A percentile compares a stretch with the other conserved stretches of the same genome.
Conservation (phyloP, 2,888 invertebrate species). For the Drepanosiphum platanoidis region DNA sequence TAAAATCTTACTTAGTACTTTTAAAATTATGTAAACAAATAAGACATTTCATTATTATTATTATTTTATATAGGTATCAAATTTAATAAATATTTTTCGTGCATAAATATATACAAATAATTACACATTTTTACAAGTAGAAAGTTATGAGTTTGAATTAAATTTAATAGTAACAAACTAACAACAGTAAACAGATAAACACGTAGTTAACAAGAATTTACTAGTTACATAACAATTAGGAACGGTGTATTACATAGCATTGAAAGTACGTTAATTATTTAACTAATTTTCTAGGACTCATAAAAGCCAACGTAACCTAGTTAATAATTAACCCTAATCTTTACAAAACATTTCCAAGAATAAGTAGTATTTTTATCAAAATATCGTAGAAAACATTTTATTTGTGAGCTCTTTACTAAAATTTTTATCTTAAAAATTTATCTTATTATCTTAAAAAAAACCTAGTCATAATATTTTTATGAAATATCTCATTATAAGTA, state of each 20-base stretch:
- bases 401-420: neutral
- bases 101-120: neutral
- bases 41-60: neutral
- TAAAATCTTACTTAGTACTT: neutral
- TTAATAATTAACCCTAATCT: neutral
- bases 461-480: neutral
- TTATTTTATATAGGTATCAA: neutral
- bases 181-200: constrained; percentile 1
- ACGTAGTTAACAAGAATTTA: neutral
- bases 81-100: too few relatives aligned
- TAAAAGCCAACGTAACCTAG: neutral
- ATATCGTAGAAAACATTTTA: neutral
- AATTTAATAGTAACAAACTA: neutral
- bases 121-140: neutral
- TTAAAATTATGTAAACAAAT: neutral
- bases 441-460: too few relatives aligned
- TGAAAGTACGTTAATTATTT: neutral
- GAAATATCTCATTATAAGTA: neutral
- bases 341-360: neutral
- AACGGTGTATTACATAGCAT: constrained; percentile 2
- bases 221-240: neutral
- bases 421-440: neutral
- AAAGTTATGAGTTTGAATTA: neutral
- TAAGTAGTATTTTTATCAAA: neutral
- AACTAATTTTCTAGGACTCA: constrained; percentile 6